Evolutionary conservation across 2,888 invertebrate species (phyloP).

Genomic region (Argyra leucocephala): DNA sequence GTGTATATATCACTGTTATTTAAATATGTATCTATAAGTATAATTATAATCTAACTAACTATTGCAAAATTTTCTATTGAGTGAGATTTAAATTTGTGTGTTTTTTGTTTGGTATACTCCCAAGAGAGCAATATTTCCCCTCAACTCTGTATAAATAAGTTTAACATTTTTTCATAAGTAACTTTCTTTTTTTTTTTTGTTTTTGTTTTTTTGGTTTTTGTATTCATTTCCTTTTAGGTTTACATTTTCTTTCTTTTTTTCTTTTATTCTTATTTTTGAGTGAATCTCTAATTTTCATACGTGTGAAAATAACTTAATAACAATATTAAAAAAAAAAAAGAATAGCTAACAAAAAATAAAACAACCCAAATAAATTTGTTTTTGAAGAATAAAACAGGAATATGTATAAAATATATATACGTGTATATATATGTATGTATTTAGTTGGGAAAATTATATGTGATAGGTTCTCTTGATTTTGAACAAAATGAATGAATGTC

Average conservation of each 20-base stretch:
- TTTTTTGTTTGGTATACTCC: no score
- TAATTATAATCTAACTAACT: no score
- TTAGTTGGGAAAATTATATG: neutral
- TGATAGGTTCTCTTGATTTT: neutral
- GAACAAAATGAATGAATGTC: neutral
- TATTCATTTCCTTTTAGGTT: neutral
- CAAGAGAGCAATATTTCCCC: no score
- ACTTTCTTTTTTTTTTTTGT: neutral
- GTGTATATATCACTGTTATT: no score
- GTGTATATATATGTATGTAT: no score
- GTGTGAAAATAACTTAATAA: neutral
- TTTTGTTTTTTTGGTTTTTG: neutral
- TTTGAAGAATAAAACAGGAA: neutral
- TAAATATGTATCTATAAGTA: no score
- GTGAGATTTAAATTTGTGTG: no score
- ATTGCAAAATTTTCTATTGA: no score
- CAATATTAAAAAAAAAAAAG: no score
- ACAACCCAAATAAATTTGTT: no score
- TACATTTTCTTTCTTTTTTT: neutral
- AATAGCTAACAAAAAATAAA: neutral
- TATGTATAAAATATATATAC: neutral
- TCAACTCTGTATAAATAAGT: no score
- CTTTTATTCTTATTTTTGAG: neutral
- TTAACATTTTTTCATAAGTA: neutral
- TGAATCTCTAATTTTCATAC: neutral